Evolutionary conservation across 2,888 invertebrate species (phyloP).

Genomic region (Orchestes rusci): DNA sequence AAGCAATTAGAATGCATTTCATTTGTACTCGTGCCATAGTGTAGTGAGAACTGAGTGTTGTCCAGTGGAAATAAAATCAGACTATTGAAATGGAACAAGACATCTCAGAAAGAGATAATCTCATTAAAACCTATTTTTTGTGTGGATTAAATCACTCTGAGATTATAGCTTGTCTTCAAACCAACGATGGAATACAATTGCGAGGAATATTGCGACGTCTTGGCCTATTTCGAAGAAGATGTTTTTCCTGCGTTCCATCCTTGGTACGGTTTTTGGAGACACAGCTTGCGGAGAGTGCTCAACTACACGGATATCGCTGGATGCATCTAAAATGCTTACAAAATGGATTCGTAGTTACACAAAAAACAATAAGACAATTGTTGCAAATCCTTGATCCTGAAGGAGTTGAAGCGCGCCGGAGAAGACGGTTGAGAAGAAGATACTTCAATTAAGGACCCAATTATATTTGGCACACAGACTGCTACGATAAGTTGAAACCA

Average conservation of each 20-base stretch:
- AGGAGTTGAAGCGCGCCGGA: too few relatives aligned
- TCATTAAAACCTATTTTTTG: constrained; percentile 12
- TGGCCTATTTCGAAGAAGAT: background rate
- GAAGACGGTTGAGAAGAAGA: too few relatives aligned
- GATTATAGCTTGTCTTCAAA: background rate
- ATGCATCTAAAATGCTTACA: background rate
- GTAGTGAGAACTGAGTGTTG: too few relatives aligned
- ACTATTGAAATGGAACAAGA: too few relatives aligned
- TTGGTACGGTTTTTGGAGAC: background rate
- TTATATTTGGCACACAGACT: too few relatives aligned
- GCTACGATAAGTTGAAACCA: too few relatives aligned
- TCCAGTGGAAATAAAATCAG: too few relatives aligned
- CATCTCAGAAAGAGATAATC: too few relatives aligned
- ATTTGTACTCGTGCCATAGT: too few relatives aligned
- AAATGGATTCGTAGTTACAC: constrained; percentile 1
- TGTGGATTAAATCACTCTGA: background rate
- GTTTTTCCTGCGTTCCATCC: background rate
- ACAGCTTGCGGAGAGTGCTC: background rate
- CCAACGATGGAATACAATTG: constrained; percentile 1
- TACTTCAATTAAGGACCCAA: too few relatives aligned
- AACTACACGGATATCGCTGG: constrained; percentile 1
- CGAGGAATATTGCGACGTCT: background rate
- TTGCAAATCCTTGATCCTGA: background rate
- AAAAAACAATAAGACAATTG: background rate
- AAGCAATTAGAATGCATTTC: too few relatives aligned